Conservation (phyloP, 2,113 vertebrate genomes). For the Octodon degus region DNA sequence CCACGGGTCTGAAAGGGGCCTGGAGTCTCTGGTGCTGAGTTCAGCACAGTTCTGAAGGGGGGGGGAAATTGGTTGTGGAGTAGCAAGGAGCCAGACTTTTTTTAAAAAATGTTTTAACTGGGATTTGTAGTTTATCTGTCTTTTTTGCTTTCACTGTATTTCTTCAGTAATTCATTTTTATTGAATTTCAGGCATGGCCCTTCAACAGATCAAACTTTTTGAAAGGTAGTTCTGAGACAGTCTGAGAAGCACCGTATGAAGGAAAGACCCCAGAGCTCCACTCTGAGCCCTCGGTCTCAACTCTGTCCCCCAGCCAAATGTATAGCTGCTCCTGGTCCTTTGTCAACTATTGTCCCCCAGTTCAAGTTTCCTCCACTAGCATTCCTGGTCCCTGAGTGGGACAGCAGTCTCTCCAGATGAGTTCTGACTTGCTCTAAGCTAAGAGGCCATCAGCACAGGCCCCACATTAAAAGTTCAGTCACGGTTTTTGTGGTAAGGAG, state of each 20-base stretch:
- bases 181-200: not conserved
- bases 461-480: conserved; percentile 1
- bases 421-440: not conserved
- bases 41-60: too few relatives aligned
- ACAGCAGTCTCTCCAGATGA: not conserved
- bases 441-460: not conserved
- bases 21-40: too few relatives aligned
- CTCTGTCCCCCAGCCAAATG: too few relatives aligned
- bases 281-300: not conserved
- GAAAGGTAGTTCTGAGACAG: not conserved
- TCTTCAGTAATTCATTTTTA: conserved; percentile 21
- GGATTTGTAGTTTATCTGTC: not conserved
- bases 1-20: too few relatives aligned
- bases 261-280: not conserved
- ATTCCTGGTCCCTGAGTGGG: not conserved
- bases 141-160: not conserved
- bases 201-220: not conserved
- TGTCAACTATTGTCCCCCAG: too few relatives aligned
- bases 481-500: not conserved
- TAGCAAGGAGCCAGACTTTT: not conserved
- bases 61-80: too few relatives aligned
- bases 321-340: too few relatives aligned
- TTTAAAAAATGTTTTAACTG: not conserved
- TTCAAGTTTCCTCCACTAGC: too few relatives aligned
- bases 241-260: not conserved